phyloP scores from a whole-genome alignment of 2,113 vertebrate genomes.

The Halichoerus grypus region DNA sequence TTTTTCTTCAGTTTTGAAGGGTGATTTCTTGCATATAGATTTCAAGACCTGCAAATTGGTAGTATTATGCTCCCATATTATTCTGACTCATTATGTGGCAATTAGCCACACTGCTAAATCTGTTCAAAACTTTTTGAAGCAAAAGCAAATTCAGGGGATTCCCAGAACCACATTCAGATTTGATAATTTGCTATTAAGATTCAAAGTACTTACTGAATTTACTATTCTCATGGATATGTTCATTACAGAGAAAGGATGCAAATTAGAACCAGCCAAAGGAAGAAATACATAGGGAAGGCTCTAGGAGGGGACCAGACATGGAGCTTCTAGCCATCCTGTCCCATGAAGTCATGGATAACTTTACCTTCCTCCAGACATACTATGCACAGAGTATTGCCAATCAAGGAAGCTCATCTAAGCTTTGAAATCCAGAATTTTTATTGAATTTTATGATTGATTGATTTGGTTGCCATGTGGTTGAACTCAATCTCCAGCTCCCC shows the following conservation, averaged over 20 bases:
- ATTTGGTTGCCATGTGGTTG: not conserved
- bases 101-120: not conserved
- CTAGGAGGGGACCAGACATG: not conserved
- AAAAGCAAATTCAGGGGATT: not conserved
- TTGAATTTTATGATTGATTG: not conserved
- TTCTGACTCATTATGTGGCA: not conserved
- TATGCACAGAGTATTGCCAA: not conserved
- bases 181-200: not conserved
- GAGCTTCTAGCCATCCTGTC: not conserved
- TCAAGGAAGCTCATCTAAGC: not conserved
- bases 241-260: not conserved
- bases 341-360: not conserved
- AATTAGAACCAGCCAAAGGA: not conserved
- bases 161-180: not conserved
- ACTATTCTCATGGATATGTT: not conserved
- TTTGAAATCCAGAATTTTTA: not conserved
- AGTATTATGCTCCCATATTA: not conserved
- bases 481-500: not conserved
- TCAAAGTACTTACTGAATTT: not conserved
- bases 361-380: not conserved
- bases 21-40: not conserved
- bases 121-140: not conserved
- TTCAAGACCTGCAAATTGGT: not conserved
- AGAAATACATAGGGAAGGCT: not conserved
- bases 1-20: not conserved